Conservation (phyloP, 2,797 vertebrate genomes). For the Tapera naevia region DNA sequence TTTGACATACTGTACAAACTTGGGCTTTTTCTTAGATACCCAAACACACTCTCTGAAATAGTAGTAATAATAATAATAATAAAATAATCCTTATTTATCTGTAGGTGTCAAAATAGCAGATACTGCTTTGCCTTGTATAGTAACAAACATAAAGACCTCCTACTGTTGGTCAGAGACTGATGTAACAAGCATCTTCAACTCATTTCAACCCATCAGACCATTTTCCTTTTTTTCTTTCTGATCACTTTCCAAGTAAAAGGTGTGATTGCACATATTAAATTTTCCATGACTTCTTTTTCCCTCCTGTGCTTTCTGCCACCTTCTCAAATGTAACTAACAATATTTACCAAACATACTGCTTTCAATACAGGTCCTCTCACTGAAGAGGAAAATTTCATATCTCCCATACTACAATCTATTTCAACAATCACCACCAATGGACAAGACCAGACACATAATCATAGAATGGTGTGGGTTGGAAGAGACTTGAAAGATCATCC, state of each 20-base stretch:
- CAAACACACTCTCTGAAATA: not conserved
- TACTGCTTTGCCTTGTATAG: not conserved
- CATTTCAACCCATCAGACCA: not conserved
- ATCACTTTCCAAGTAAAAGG: not conserved
- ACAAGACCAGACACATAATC: not conserved
- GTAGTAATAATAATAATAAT: not conserved
- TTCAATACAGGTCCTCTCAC: not conserved
- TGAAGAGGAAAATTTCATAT: not conserved
- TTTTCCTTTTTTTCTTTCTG: not conserved
- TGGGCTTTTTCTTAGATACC: not conserved
- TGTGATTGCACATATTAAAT: rapidly evolving
- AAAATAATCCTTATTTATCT: not conserved
- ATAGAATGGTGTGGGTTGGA: too few relatives aligned
- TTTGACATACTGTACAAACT: not conserved
- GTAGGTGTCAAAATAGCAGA: not conserved
- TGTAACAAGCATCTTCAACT: not conserved
- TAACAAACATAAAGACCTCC: not conserved
- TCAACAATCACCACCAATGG: not conserved
- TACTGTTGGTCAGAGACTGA: not conserved
- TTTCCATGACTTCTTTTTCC: not conserved
- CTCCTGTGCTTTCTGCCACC: not conserved
- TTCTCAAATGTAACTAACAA: not conserved
- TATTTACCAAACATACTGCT: not conserved
- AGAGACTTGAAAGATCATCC: too few relatives aligned
- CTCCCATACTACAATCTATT: not conserved